These are phyloP conservation scores for Ochropacha duplaris DNA, from an alignment of 2,888 invertebrate species.

Conservation along the genomic window DNA sequence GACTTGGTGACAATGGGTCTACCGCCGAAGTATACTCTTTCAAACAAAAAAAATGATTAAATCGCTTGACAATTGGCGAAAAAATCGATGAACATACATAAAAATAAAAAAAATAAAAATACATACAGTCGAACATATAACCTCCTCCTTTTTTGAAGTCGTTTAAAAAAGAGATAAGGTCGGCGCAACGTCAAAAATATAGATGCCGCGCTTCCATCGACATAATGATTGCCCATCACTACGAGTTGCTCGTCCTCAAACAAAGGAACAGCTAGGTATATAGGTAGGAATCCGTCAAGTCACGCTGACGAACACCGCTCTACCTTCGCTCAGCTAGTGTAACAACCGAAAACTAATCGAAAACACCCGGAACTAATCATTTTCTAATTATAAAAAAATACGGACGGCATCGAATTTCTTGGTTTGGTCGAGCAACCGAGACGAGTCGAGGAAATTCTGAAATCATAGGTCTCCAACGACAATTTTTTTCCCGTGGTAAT, in stretches of 20 bases:
- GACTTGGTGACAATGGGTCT: too few species aligned
- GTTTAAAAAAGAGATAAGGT: neutral
- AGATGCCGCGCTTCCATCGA: constrained; percentile 22
- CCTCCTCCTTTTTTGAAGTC: too few species aligned
- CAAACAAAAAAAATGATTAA: too few species aligned
- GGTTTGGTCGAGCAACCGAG: constrained; percentile 40
- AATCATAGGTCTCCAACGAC: constrained; percentile 16
- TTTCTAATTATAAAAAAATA: constrained; percentile 72
- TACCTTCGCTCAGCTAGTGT: constrained; percentile 33
- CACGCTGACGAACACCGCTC: constrained; percentile 54
- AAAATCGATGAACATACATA: too few species aligned
- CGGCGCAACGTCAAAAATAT: neutral
- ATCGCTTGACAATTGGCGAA: too few species aligned
- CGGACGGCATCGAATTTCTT: constrained; percentile 58
- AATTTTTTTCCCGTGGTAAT: neutral
- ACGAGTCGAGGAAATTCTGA: constrained; percentile 42
- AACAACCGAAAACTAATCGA: constrained; percentile 75
- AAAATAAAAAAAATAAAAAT: neutral
- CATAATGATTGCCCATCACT: constrained; percentile 38
- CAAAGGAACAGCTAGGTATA: constrained; percentile 56
- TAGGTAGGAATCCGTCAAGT: constrained; percentile 73
- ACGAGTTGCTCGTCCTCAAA: constrained; percentile 53
- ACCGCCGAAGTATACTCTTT: too few species aligned
- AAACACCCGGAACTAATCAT: constrained; percentile 78
- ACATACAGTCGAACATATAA: too few species aligned